Conservation (phyloP, 2,888 invertebrate species). For the Cataglyphis livida region DNA sequence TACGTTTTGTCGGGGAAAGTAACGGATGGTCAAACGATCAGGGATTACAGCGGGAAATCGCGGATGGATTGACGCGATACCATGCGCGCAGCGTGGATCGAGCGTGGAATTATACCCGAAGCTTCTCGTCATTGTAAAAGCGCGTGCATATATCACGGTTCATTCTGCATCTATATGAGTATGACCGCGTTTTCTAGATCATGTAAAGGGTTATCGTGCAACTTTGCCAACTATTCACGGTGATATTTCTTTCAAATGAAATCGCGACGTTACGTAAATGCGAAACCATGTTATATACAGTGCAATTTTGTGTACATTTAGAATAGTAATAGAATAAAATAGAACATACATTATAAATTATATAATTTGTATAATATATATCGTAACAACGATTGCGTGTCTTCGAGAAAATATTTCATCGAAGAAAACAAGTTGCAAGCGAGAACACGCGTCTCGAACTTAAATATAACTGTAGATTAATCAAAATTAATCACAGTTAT, state of each 20-base stretch:
- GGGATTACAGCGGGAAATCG: constrained; percentile 56
- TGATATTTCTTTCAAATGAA: constrained; percentile 50
- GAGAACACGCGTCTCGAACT: neutral
- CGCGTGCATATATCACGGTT: constrained; percentile 65
- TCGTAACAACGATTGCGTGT: constrained; percentile 4
- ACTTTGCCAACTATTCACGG: constrained; percentile 61
- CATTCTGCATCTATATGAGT: constrained; percentile 71
- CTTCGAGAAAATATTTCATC: constrained; percentile 4
- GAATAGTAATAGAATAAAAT: neutral
- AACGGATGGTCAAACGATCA: constrained; percentile 61
- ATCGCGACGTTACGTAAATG: constrained; percentile 18
- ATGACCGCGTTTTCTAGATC: constrained; percentile 68
- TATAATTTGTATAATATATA: neutral
- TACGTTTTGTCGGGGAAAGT: constrained; percentile 54
- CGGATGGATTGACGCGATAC: constrained; percentile 55
- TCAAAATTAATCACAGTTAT: neutral
- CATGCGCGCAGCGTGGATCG: constrained; percentile 49
- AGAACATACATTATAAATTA: neutral
- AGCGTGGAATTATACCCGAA: constrained; percentile 67
- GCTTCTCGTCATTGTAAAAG: constrained; percentile 67
- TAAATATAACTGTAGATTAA: constrained; percentile 2
- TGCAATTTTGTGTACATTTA: neutral
- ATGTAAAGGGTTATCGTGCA: constrained; percentile 63
- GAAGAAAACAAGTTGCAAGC: neutral
- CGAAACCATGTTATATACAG: neutral